A percentile compares a stretch with the other conserved stretches of the same genome.
phyloP scores from a whole-genome alignment of 2,888 invertebrate species.

The Muscina levida region DNA sequence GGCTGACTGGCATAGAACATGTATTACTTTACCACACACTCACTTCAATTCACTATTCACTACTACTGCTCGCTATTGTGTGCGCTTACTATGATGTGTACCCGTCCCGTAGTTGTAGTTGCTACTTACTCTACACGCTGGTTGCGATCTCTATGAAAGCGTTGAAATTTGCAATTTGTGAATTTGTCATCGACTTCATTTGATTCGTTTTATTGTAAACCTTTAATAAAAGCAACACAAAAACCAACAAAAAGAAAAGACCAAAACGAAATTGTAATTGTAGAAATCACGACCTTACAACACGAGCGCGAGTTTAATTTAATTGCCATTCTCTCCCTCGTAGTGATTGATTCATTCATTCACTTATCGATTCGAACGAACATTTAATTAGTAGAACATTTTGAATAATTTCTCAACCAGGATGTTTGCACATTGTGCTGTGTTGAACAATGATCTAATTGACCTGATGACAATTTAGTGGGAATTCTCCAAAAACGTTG shows the following conservation, averaged over 20 bases:
- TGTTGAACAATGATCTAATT: background rate
- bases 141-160: too few relatives aligned
- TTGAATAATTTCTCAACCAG: background rate
- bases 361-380: background rate
- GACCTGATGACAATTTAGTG: background rate
- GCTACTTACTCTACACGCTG: too few relatives aligned
- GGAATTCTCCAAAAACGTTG: too few relatives aligned
- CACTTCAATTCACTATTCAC: too few relatives aligned
- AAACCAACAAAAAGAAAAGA: constrained; percentile 14
- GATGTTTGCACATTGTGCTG: background rate
- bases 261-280: too few relatives aligned
- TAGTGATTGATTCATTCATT: constrained; percentile 32
- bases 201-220: background rate
- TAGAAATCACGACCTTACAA: constrained; percentile 32
- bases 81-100: too few relatives aligned
- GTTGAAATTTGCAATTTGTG: too few relatives aligned
- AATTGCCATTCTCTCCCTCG: background rate
- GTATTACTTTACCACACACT: background rate
- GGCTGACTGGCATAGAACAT: background rate
- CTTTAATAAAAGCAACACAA: constrained; percentile 1
- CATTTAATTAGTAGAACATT: too few relatives aligned
- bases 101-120: too few relatives aligned
- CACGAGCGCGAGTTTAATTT: constrained; percentile 27
- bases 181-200: constrained; percentile 32
- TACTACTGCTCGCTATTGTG: too few relatives aligned